phyloP scores from a whole-genome alignment of 2,113 vertebrate species.

The Engystomops pustulosus region DNA sequence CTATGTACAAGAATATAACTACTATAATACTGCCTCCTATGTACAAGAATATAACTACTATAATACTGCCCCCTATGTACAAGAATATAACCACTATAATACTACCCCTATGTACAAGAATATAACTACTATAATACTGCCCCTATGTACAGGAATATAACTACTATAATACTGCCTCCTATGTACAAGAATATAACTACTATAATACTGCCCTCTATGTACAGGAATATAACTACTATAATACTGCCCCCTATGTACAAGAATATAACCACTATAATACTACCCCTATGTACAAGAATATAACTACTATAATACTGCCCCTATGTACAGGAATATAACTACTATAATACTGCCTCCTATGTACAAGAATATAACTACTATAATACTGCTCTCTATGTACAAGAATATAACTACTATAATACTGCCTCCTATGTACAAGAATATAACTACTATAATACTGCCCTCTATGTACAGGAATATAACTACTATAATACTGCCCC shows the following conservation, averaged over 20 bases:
- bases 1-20: not conserved
- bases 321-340: slow-evolving; percentile 7
- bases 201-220: slow-evolving; percentile 1
- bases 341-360: slow-evolving; percentile 1
- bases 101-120: not conserved
- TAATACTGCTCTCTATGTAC: not conserved
- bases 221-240: slow-evolving; percentile 6
- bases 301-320: not conserved
- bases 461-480: not conserved
- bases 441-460: slow-evolving; percentile 14
- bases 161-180: not conserved
- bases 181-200: slow-evolving; percentile 12
- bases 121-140: slow-evolving; percentile 9
- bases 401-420: slow-evolving; percentile 2
- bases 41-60: not conserved
- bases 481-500: not conserved
- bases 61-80: slow-evolving; percentile 3
- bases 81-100: not conserved
- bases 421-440: not conserved
- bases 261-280: slow-evolving; percentile 11
- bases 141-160: not conserved
- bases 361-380: slow-evolving; percentile 13
- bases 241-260: not conserved
- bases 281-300: not conserved
- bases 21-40: not conserved